Base-by-base conservation (phyloP, 2,797 vertebrate genomes). In the Rhadinocentrus ornatus region DNA sequence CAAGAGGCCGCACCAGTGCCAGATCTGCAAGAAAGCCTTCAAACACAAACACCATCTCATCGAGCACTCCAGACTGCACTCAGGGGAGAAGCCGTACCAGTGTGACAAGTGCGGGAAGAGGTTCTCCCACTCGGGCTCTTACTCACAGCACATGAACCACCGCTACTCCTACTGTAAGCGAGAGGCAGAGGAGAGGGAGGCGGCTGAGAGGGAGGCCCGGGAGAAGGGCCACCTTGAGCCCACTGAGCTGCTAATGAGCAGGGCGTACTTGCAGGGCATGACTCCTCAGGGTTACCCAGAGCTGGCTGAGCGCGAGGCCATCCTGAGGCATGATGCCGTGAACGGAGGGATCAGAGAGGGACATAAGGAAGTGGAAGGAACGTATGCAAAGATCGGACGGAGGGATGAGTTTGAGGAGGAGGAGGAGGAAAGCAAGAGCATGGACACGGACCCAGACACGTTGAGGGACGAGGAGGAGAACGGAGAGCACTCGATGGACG, bases 131-230 rank as follows among this genome's bases (percentile, higher is more conserved):
- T 99, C 98, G 18, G 98, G 98, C 86, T 99, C 97, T 34, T 98
- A 99, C 93, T 99, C 97, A 1, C 97, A 99, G 95, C 98, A 99
- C 95, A 99, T 99, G 97, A 99, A 99, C 92, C 98, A 99, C 95
- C 96, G 98, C 90, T 99, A 99, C 93, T 99, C 98, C 81, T 99
- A 99, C 95, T 99, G 98, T 95, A 99, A 99, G 93, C 92, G 97
- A 81, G 97, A 98, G 93, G 97, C 97, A 0, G 97, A 99, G 92
- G 97, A 99, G 94, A 94, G 97, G 77, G 97, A 99, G 93, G 97
- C 97, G 0, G 97, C 97, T 0, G 97, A 99, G 93, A 74, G 97
- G 81, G 97, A 98, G 94, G 96, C 97, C 74, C 94, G 96, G 6
- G 96, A 98, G 77, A 98, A 95, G 96, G 97, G 95, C 90, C 97